Evolutionary conservation across 2,113 vertebrate species (phyloP).

Genomic region (Microcebus tavaratra): DNA sequence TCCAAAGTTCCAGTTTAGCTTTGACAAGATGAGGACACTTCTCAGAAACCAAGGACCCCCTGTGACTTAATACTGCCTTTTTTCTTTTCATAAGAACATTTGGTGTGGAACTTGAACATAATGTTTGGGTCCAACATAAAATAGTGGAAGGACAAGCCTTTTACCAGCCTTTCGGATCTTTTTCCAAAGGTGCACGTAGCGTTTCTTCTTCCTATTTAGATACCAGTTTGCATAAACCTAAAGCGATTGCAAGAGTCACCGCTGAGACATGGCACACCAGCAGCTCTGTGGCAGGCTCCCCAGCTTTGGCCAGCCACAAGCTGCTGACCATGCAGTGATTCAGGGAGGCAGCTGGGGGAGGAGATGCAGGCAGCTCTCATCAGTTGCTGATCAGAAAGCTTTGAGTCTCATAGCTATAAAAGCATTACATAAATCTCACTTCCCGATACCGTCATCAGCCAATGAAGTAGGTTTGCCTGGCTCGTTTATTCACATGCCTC

Average conservation of each 20-base stretch:
- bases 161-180: conserved; percentile 18
- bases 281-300: neutral
- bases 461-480: neutral
- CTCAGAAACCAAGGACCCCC: neutral
- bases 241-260: neutral
- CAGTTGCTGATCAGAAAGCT: neutral
- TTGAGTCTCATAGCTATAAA: neutral
- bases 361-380: neutral
- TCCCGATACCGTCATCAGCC: neutral
- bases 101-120: conserved; percentile 13
- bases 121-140: neutral
- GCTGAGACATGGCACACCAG: neutral
- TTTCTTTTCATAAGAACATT: neutral
- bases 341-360: neutral
- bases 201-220: neutral
- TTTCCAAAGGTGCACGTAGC: conserved; percentile 12
- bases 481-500: neutral
- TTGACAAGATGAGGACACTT: conserved; percentile 53
- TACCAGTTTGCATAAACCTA: neutral
- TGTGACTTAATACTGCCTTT: conserved; percentile 13
- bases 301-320: neutral
- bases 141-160: neutral
- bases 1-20: conserved; percentile 45
- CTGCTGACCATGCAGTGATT: neutral
- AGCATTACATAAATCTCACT: neutral